These are phyloP conservation scores for Indicator maculatus DNA, from an alignment of 2,113 vertebrate genomes.

Conservation along the genomic window DNA sequence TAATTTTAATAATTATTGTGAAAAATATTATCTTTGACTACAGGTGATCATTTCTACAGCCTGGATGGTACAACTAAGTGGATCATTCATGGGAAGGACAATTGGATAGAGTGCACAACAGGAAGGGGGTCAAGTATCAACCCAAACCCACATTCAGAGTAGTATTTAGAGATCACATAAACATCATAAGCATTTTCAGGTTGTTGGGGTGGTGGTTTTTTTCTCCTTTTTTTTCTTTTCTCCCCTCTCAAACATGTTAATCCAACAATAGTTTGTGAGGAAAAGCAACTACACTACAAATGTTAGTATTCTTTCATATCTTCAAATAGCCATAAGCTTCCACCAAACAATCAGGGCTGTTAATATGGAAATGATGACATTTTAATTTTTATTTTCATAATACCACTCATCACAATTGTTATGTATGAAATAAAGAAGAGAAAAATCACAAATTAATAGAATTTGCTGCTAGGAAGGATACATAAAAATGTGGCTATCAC, in stretches of 20 bases:
- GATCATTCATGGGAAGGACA: background rate
- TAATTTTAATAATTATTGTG: background rate
- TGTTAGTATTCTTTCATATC: background rate
- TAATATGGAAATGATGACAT: background rate
- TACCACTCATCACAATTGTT: background rate
- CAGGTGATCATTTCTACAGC: background rate
- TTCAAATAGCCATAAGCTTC: background rate
- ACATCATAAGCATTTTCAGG: background rate
- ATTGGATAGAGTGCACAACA: background rate
- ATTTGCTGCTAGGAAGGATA: background rate
- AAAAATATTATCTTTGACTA: background rate
- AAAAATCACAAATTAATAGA: background rate
- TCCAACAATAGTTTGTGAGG: background rate
- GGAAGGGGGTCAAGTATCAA: background rate
- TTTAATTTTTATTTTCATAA: background rate
- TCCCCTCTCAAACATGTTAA: background rate
- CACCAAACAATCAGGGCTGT: background rate
- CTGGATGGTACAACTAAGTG: background rate
- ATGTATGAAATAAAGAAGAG: background rate
- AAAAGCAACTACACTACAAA: background rate
- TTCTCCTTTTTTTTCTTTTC: rapidly evolving
- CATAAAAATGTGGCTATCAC: background rate
- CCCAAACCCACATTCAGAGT: background rate
- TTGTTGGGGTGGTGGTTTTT: too few species aligned
- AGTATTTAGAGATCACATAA: background rate